phyloP scores from a whole-genome alignment of 2,888 invertebrate genomes.

The Drosophila lacicola region DNA sequence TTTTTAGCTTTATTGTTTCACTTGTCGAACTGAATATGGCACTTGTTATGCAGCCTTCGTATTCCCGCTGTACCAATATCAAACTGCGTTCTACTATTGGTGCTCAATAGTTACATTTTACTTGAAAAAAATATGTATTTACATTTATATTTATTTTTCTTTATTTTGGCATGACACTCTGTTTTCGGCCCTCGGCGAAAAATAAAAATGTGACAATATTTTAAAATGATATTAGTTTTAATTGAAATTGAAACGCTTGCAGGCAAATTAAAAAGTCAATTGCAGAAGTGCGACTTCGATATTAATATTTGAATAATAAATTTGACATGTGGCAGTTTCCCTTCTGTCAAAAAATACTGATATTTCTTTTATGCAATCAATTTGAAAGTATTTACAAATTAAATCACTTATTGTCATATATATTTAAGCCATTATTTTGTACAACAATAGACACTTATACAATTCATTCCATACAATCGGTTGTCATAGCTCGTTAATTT shows the following conservation, averaged over 20 bases:
- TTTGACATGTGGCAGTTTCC: background rate
- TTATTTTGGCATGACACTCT: background rate
- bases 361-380: background rate
- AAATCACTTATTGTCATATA: too few relatives aligned
- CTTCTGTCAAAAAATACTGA: background rate
- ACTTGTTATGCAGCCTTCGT: conserved; percentile 46
- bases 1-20: conserved; percentile 69
- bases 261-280: conserved; percentile 35
- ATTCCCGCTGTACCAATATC: conserved; percentile 26
- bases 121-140: background rate
- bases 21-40: conserved; percentile 45
- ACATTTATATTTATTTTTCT: background rate
- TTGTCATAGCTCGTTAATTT: too few relatives aligned
- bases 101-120: conserved; percentile 2
- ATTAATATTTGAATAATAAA: conserved; percentile 2
- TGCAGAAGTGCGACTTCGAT: background rate
- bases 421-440: too few relatives aligned
- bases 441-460: too few relatives aligned
- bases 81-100: conserved; percentile 2
- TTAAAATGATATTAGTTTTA: conserved; percentile 37
- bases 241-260: conserved; percentile 37
- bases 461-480: too few relatives aligned
- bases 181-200: conserved; percentile 5
- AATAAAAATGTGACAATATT: conserved; percentile 1
- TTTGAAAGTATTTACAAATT: too few relatives aligned